Base-by-base conservation (phyloP, 2,797 vertebrate genomes). In the Coendou prehensilis region DNA sequence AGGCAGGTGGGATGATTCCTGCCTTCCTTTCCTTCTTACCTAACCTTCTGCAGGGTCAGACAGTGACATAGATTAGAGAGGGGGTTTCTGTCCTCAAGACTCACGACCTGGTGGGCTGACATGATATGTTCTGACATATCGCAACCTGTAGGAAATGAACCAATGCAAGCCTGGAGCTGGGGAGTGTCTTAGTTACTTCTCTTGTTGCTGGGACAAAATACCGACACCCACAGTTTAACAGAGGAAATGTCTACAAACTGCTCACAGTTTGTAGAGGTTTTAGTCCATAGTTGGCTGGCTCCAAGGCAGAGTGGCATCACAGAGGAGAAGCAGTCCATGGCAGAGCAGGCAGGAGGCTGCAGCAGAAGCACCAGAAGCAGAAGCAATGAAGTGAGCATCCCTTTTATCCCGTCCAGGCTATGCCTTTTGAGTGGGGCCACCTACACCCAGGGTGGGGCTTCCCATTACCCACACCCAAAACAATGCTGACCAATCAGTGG, bases 111-210 rank as follows among this genome's bases (percentile, higher is more conserved):
- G 45, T 52, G 33, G 41, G 26, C 15, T 11, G 26, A 81, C 6
- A 0, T 7, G 33, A 11, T 23, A 11, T 2, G 9, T 52, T 13
- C 54, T 1, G 0, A 67, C 6, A 17, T 26, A 63, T 3, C 20
- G 30, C 86, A 75, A 47, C 50, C 63, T 23, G 8, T 9, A 14
- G 37, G 67, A 71, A 64, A 23, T 28, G 50, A 57, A 56, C 10
- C 67, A 41, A 79, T 23, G 26, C 30, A 52, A 76, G 61, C 14
- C n/a, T 26, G 20, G 13, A 50, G 26, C 26, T 15, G 26, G 73
- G 14, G 6, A 76, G 41, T 7, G 33, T 26, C 71, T 45, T 73
- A 73, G 13, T 50, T 76, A 30, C 13, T 8, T 17, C 26, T 75
- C 10, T 50, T 8, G 26, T 30, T 30, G 26, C 11, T 76, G 26